Evolutionary conservation across 1,140 invertebrate species (phyloP).

Genomic region (Samia ricini): DNA sequence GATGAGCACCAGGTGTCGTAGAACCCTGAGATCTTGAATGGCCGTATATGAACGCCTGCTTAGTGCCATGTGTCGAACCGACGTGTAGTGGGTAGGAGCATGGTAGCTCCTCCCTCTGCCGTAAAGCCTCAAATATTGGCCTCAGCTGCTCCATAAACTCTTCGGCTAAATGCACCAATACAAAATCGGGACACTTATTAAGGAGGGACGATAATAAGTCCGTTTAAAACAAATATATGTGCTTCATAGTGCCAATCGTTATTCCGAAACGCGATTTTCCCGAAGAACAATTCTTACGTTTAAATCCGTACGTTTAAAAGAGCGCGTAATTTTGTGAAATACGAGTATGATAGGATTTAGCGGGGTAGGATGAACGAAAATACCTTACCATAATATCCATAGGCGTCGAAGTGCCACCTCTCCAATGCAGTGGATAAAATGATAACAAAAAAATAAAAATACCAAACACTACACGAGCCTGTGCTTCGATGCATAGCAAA

Average conservation of each 20-base stretch:
- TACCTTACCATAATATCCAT: slow-evolving; percentile 71
- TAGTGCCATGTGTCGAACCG: slow-evolving; percentile 79
- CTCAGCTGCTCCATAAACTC: slow-evolving; percentile 95
- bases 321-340: slow-evolving; percentile 47
- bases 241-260: slow-evolving; percentile 74
- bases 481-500: slow-evolving; percentile 70
- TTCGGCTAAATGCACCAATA: slow-evolving; percentile 85
- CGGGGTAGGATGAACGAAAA: slow-evolving; percentile 57
- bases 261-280: slow-evolving; percentile 46
- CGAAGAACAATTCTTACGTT: slow-evolving; percentile 36
- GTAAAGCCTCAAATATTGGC: slow-evolving; percentile 94
- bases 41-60: slow-evolving; percentile 77
- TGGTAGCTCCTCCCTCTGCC: slow-evolving; percentile 91
- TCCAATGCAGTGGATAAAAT: slow-evolving; percentile 73
- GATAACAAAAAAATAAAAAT: slow-evolving; percentile 72
- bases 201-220: slow-evolving; percentile 44
- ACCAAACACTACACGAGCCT: slow-evolving; percentile 74
- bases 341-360: slow-evolving; percentile 63
- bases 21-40: slow-evolving; percentile 75
- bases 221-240: slow-evolving; percentile 42
- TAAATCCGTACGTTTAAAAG: slow-evolving; percentile 62
- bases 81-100: slow-evolving; percentile 92
- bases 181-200: slow-evolving; percentile 70
- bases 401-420: slow-evolving; percentile 71
- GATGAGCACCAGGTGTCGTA: slow-evolving; percentile 66